Percentiles rank a stretch among this genome's conserved stretches.
Conservation (phyloP, 2,888 invertebrate genomes). For the Resseliella maxima region DNA sequence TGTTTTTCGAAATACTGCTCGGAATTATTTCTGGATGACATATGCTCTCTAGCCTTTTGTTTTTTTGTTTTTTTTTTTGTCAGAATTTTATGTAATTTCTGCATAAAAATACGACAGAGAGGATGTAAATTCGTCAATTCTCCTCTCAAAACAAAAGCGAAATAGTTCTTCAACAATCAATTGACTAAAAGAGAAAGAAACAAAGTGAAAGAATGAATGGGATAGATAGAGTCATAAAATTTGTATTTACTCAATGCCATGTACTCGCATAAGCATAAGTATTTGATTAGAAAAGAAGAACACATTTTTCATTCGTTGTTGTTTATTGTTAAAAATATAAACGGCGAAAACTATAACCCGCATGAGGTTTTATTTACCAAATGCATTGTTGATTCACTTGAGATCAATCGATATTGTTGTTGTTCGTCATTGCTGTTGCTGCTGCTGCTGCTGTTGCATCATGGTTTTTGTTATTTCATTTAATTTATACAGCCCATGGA, state of each 20-base stretch:
- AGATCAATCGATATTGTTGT: background rate
- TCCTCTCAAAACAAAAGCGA: conserved; percentile 1
- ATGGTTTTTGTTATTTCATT: background rate
- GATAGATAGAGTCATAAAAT: background rate
- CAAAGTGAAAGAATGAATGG: background rate
- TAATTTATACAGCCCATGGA: conserved; percentile 48
- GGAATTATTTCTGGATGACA: conserved; percentile 14
- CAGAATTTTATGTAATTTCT: background rate
- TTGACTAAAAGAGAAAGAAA: background rate
- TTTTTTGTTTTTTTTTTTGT: background rate
- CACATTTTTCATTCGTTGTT: background rate
- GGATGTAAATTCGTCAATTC: conserved; percentile 26
- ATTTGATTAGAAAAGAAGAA: conserved; percentile 10
- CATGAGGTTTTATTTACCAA: conserved; percentile 46
- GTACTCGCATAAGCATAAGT: background rate
- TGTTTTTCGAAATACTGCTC: background rate
- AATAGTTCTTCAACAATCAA: background rate
- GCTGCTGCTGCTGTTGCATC: background rate
- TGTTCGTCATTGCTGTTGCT: too few relatives aligned
- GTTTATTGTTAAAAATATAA: background rate
- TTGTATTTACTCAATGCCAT: background rate
- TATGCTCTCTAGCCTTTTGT: background rate
- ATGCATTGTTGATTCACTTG: conserved; percentile 32
- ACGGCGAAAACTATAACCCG: background rate
- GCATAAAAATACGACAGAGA: conserved; percentile 20